Evolutionary conservation across 2,888 invertebrate species (phyloP), one percentile per base, ranked within the genome.

Genomic region (Sussaba pulchella): DNA sequence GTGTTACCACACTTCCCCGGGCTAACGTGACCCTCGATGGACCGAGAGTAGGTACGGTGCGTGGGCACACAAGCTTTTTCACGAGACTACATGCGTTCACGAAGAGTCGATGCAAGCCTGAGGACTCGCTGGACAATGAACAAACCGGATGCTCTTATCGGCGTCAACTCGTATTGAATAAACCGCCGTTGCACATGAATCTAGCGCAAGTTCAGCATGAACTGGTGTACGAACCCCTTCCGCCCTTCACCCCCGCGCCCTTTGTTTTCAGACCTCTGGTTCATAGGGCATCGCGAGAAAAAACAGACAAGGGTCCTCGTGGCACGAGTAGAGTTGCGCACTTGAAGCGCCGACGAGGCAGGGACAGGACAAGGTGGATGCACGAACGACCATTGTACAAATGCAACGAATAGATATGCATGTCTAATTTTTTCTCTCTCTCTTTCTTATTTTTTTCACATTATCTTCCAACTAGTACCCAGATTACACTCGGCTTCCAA

Each of bases 111-210:
- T 9, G 43, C 9, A 26, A 19, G n/a, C 36, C 31, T 17, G 19
- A 36, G 66, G 36, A n/a, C 31, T 17, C n/a, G 26, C n/a, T 26
- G 61, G 61, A 67, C 24, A 43, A 78, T 57, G 41, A 61, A n/a
- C n/a, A n/a, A n/a, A n/a, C n/a, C n/a, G n/a, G n/a, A n/a, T n/a
- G n/a, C n/a, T n/a, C n/a, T n/a, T n/a, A n/a, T n/a, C n/a, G n/a
- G n/a, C n/a, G n/a, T n/a, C n/a, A n/a, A n/a, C n/a, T n/a, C n/a
- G n/a, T n/a, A n/a, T n/a, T n/a, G n/a, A n/a, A n/a, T n/a, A n/a
- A n/a, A n/a, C n/a, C n/a, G n/a, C n/a, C n/a, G n/a, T n/a, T n/a
- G n/a, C n/a, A n/a, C n/a, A n/a, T n/a, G n/a, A n/a, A n/a, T n/a
- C n/a, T n/a, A n/a, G n/a, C n/a, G n/a, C n/a, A n/a, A n/a, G n/a